Percentiles rank a stretch among this genome's conserved stretches.
Evolutionary conservation across 92 coral and sea anemone species (phyloP).

Genomic region (Zoanthus sociatus): DNA sequence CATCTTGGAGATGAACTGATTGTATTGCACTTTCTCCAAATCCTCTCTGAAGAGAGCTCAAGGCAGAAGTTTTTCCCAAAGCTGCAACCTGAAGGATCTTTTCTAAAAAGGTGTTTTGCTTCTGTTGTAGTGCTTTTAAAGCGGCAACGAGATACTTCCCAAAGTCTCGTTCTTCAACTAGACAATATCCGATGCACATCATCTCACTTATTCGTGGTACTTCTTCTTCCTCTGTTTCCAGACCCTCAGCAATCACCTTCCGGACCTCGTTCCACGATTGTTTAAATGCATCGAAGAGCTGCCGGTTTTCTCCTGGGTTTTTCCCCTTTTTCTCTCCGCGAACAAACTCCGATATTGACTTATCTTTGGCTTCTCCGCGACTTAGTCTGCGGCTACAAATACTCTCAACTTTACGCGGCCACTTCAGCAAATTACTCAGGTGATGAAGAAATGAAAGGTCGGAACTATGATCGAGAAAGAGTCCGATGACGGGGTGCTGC

Average conservation of each 20-base stretch:
- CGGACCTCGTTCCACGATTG: conserved; percentile 84
- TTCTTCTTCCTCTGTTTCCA: conserved; percentile 32
- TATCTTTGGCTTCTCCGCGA: conserved; percentile 70
- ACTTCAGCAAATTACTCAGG: conserved; percentile 70
- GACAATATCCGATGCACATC: conserved; percentile 78
- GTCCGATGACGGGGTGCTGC: conserved; percentile 78
- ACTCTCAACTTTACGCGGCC: conserved; percentile 79
- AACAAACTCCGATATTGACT: conserved; percentile 77
- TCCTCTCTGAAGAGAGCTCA: conserved; percentile 71
- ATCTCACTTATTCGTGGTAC: conserved; percentile 80
- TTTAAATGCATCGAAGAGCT: conserved; percentile 74
- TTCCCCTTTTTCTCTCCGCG: conserved; percentile 52
- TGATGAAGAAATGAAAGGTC: conserved; percentile 68
- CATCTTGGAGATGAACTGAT: conserved; percentile 85
- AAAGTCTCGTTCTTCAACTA: conserved; percentile 73
- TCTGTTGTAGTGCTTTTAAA: conserved; percentile 66
- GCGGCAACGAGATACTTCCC: conserved; percentile 79
- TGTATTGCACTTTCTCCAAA: conserved; percentile 60
- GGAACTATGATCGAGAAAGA: conserved; percentile 78
- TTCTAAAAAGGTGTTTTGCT: conserved; percentile 84
- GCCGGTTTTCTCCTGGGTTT: conserved; percentile 45
- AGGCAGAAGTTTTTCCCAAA: conserved; percentile 74
- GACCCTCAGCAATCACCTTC: conserved; percentile 56
- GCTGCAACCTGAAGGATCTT: conserved; percentile 78
- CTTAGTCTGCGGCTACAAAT: conserved; percentile 81